These are phyloP conservation scores for Hydraecia micacea DNA, from an alignment of 2,888 invertebrate genomes.

Conservation along the genomic window DNA sequence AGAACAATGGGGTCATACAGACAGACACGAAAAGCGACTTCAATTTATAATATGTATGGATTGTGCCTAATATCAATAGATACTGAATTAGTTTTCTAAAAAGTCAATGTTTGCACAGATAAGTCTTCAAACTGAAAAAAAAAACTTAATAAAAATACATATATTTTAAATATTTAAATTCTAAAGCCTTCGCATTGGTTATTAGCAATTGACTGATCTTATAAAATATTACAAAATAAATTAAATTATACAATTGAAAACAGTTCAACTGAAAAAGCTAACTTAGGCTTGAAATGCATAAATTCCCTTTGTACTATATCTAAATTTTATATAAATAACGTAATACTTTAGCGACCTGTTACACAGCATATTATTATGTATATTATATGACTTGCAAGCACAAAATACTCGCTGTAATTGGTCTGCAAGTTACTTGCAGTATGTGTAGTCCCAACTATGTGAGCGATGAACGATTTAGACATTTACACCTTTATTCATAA, in stretches of 20 bases:
- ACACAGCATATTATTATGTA: slow-evolving; percentile 14
- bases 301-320: slow-evolving; percentile 61
- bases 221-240: slow-evolving; percentile 52
- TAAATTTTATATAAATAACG: slow-evolving; percentile 45
- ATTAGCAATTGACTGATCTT: slow-evolving; percentile 50
- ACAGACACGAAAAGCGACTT: too few species aligned
- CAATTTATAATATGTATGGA: neutral
- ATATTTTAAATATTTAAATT: slow-evolving; percentile 6
- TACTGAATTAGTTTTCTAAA: neutral
- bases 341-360: slow-evolving; percentile 57
- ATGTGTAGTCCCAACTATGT: neutral
- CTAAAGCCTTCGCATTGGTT: slow-evolving; percentile 25
- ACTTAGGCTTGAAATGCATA: slow-evolving; percentile 52
- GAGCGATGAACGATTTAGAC: slow-evolving; percentile 7
- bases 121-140: slow-evolving; percentile 13
- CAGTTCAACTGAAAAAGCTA: slow-evolving; percentile 45
- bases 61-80: neutral
- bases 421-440: neutral
- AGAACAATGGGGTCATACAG: neutral
- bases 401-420: slow-evolving; percentile 9
- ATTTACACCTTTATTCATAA: too few species aligned
- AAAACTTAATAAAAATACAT: slow-evolving; percentile 20
- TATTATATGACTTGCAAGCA: slow-evolving; percentile 17
- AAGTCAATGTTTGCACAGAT: slow-evolving; percentile 25
- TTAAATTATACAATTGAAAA: slow-evolving; percentile 41